Base-by-base conservation (phyloP, 2,888 invertebrate species). In the Trichopoda pennipes region DNA sequence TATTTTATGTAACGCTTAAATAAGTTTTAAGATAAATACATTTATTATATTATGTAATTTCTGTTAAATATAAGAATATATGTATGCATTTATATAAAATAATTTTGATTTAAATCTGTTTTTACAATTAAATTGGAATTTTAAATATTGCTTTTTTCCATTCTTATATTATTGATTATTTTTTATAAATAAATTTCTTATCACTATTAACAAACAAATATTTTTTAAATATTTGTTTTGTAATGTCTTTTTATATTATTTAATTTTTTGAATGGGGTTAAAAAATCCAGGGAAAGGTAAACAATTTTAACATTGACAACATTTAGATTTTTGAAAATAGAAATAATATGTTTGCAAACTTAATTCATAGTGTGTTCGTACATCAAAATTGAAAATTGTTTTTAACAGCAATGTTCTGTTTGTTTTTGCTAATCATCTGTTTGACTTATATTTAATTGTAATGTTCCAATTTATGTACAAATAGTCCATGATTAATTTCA, bases 121-220 rank as follows among this genome's bases (percentile, higher is more conserved):
- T 61, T 56, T 78, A 78, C 64, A 73, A 79, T 79, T 76, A 42
- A 79, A 72, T 76, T 79, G 68, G 70, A 76, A 82, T 66, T 73
- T 64, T 70, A 79, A 75, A 82, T 82, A 82, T 82, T 82, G 82
- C 82, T 82, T 82, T 60, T 28, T 70, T 61, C 63, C 69, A 70
- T 74, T 64, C 38, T 58, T 72, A n/a, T n/a, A 19, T 7, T 49
- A 49, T 17, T 49, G 3, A 38, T 12, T 38, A 10, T 38, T 38
- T 12, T 38, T 47, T 49, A 19, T 49, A 14, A 9, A 49, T 47
- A 47, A 47, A 16, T n/a, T 49, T 49, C 47, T 49, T 49, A 49
- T 49, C 19, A 17, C n/a, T 49, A 49, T 49, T 49, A 17, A 55
- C 53, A n/a, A n/a, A n/a, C n/a, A 73, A 68, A 73, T 64, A 74